Evolutionary conservation across 2,888 invertebrate genomes (phyloP).

Genomic region (Latheticus oryzae): DNA sequence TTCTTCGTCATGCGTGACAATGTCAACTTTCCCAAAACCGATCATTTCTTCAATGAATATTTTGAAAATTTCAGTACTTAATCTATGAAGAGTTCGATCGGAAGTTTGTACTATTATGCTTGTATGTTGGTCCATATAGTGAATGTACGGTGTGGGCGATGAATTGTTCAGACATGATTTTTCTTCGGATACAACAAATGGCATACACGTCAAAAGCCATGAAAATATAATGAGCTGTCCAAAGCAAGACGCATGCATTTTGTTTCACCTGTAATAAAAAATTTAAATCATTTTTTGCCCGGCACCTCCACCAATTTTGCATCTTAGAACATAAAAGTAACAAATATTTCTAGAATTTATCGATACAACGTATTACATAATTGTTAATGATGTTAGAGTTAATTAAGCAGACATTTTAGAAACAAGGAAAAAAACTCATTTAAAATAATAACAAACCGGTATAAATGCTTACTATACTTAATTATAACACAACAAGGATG

Average conservation of each 20-base stretch:
- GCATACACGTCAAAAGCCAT: constrained; percentile 7
- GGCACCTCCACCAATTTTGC: constrained; percentile 26
- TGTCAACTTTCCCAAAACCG: constrained; percentile 65
- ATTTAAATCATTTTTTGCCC: constrained; percentile 6
- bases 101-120: constrained; percentile 69
- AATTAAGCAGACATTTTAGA: too few relatives aligned
- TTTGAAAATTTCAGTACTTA: constrained; percentile 70
- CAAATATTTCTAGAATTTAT: too few relatives aligned
- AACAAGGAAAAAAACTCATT: too few relatives aligned
- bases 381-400: too few relatives aligned
- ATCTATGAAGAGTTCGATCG: constrained; percentile 68
- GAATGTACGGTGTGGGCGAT: constrained; percentile 47
- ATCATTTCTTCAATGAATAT: constrained; percentile 69
- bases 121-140: constrained; percentile 61
- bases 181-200: constrained; percentile 1
- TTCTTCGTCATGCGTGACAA: constrained; percentile 64
- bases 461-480: too few relatives aligned
- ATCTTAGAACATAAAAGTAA: too few relatives aligned
- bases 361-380: too few relatives aligned
- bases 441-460: too few relatives aligned
- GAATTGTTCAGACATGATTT: neutral
- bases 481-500: too few relatives aligned
- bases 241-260: constrained; percentile 5
- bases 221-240: neutral
- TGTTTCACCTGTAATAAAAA: constrained; percentile 19